Evolutionary conservation across 1,140 invertebrate species (phyloP).

Genomic region (Globodera rostochiensis): DNA sequence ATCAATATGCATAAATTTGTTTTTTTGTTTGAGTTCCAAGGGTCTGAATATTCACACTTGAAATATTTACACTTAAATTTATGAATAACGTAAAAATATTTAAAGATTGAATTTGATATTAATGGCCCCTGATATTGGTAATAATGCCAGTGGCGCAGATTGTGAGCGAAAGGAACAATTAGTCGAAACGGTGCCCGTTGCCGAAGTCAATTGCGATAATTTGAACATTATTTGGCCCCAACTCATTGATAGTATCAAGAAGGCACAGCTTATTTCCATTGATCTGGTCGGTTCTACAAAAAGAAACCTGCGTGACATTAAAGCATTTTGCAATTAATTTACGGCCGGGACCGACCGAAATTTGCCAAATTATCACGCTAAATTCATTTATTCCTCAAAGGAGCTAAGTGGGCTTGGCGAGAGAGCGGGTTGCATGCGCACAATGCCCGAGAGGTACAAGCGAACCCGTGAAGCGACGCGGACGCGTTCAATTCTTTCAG

Average conservation of each 20-base stretch:
- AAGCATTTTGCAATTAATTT: no score
- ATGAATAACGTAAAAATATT: neutral
- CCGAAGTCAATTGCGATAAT: conserved; percentile 38
- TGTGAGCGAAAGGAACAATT: neutral
- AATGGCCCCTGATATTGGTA: neutral
- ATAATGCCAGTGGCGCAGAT: neutral
- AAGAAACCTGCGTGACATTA: no score
- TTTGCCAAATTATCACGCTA: conserved; percentile 14
- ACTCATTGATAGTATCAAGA: conserved; percentile 19
- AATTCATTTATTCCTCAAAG: conserved; percentile 27
- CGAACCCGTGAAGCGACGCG: conserved; percentile 15
- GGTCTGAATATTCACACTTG: neutral
- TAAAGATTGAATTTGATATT: neutral
- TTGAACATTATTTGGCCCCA: conserved; percentile 31
- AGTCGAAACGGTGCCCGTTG: conserved; percentile 21
- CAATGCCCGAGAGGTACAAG: conserved; percentile 30
- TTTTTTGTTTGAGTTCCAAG: neutral
- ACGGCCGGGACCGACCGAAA: no score
- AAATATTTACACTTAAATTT: neutral
- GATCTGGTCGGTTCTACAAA: conserved; percentile 33
- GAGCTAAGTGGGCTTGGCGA: conserved; percentile 42
- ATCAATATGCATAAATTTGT: no score
- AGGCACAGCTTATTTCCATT: conserved; percentile 31
- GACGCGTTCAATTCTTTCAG: conserved; percentile 32
- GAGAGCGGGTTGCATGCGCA: neutral